Evolutionary conservation across 2,113 vertebrate genomes (phyloP), one percentile per base, ranked within the genome.

Genomic region (Pipa parva): DNA sequence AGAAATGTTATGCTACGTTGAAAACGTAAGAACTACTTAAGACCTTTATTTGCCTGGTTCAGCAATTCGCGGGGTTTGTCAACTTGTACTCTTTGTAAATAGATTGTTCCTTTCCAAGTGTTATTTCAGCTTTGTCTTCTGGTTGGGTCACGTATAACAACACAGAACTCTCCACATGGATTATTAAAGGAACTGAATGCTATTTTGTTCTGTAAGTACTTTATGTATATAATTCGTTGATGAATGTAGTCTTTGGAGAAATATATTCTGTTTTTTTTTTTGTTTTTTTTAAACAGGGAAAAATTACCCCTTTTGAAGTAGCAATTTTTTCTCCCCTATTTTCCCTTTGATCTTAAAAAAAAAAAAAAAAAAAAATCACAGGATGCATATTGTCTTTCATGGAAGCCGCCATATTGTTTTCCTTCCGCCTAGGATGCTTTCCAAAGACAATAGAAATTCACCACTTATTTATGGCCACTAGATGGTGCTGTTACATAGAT

Each of bases 141-240:
- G 78, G 77, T 86, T 83, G 79, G 81, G 88, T 89, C 85, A 86
- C 89, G 85, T 86, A 86, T 72, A 79, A 78, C 78, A 77, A 71
- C 37, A 72, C 11, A 75, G n/a, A n/a, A 42, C 37, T 42, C 37
- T 4, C 37, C 13, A 3, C 86, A 82, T 84, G 85, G 81, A 77
- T 82, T 84, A 89, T 87, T 87, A 85, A 90, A 84, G 79, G 75
- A 80, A 83, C 78, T 82, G 78, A 88, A 87, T 82, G 81, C 73
- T 75, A 78, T 80, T 63, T 56, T 72, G 78, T 83, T 87, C 79
- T 76, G 80, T 80, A 81, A 76, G 63, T 77, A 75, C 74, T 82
- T 83, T 78, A 10, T 37, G 46, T 28, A 57, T 13, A 57, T 31
- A 63, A 10, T 52, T 52, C 39, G 20, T 33, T 11, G 29, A 17